Evolutionary conservation across 2,888 invertebrate genomes (phyloP).

Genomic region (Tridacna crocea): DNA sequence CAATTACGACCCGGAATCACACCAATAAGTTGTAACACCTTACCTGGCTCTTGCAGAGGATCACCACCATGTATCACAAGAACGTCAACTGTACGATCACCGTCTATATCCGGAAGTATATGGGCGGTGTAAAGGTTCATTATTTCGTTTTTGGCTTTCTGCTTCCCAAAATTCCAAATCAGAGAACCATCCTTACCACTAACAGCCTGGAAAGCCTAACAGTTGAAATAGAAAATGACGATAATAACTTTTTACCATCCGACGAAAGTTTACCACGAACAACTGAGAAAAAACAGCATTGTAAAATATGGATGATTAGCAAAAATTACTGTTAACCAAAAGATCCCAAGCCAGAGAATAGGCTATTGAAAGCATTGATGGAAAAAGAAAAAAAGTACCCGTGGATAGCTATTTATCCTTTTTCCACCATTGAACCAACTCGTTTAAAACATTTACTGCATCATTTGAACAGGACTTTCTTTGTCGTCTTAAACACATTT

Average conservation of each 20-base stretch:
- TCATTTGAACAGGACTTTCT: no score
- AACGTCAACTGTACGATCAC: slow-evolving; percentile 89
- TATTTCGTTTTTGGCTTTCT: slow-evolving; percentile 85
- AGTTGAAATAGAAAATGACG: neutral
- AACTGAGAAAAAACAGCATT: no score
- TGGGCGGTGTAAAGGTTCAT: slow-evolving; percentile 88
- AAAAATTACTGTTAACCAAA: no score
- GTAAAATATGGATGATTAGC: no score
- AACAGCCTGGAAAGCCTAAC: slow-evolving; percentile 86
- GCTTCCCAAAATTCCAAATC: slow-evolving; percentile 87
- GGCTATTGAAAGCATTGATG: no score
- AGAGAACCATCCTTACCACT: slow-evolving; percentile 88
- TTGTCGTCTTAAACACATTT: no score
- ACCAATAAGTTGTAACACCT: neutral
- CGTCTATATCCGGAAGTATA: slow-evolving; percentile 88
- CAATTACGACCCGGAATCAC: no score
- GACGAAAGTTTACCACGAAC: neutral
- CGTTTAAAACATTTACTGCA: no score
- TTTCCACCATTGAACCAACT: no score
- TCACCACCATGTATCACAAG: slow-evolving; percentile 88
- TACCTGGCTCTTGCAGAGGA: slow-evolving; percentile 85
- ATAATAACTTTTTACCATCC: neutral
- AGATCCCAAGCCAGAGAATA: no score
- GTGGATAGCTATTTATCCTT: no score
- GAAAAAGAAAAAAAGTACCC: no score